A percentile compares a stretch with the other conserved stretches of the same genome.
phyloP scores from a whole-genome alignment of 2,888 invertebrate genomes.

The Polyommatus icarus region DNA sequence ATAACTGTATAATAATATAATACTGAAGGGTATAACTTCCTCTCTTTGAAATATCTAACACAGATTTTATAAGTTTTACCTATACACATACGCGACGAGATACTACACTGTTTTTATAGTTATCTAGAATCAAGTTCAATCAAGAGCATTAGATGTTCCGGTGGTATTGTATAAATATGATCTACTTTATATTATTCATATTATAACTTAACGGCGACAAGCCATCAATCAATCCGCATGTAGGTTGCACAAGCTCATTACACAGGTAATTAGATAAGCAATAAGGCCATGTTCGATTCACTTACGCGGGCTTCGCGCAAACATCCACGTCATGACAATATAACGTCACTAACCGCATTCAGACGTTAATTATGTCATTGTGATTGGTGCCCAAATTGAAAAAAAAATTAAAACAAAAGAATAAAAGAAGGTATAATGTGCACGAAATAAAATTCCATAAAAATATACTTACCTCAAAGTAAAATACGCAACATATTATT shows the following conservation, averaged over 20 bases:
- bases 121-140: neutral
- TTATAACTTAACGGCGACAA: neutral
- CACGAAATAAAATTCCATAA: neutral
- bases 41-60: no score
- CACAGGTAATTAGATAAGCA: slow-evolving; percentile 18
- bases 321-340: neutral
- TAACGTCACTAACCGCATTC: neutral
- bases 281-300: slow-evolving; percentile 25
- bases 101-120: neutral
- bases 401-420: neutral
- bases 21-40: no score
- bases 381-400: neutral
- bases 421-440: neutral
- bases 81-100: neutral
- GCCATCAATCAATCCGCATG: slow-evolving; percentile 8
- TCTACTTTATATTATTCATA: neutral
- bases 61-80: neutral
- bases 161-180: neutral
- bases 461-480: neutral
- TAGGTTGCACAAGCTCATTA: slow-evolving; percentile 23
- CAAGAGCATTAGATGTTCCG: neutral
- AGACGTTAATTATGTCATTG: neutral
- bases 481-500: neutral
- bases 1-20: no score
- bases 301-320: slow-evolving; percentile 18